Base-by-base conservation (phyloP, 1,140 invertebrate genomes). In the Drosophila subobscura region DNA sequence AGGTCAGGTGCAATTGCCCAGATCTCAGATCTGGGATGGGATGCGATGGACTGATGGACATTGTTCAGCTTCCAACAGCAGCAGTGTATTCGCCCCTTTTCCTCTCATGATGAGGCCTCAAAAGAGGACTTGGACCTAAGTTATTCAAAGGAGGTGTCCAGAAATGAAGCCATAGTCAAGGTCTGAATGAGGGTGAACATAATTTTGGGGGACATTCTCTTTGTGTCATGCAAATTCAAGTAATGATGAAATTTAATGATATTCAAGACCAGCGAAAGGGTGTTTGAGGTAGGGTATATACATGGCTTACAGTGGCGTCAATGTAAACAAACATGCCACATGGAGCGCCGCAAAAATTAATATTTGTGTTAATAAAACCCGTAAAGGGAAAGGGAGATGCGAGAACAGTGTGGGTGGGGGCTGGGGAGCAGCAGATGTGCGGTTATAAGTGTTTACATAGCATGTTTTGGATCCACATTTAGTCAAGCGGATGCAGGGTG, bases 291-390 rank as follows among this genome's bases (percentile, higher is more conserved):
- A 29, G 41, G 33, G 47, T 70, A 79, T 56, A 79, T 56, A 60
- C n/a, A n/a, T n/a, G n/a, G 16, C 25, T 29, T 16, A 51, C 78
- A 55, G 72, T 64, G 84, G 78, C 75, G 78, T 83, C 79, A 88
- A 53, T 88, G 84, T 86, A 86, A 88, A 88, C 83, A 86, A 68
- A 66, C 73, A 78, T 72, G 78, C 78, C 77, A 77, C 83, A 86
- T 86, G 78, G 78, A 86, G 83, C 56, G 78, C 78, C 84, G 67
- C 83, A 86, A 86, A 89, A 86, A 86, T 86, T 86, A 86, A 86
- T 86, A 86, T 86, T 86, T 86, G 83, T 86, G 85, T 86, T 86
- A 86, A 86, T 86, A 86, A 86, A 86, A 79, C 78, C 74, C 37
- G 56, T n/a, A 42, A 57, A 44, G 61, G 41, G 60, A 37, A 37